A percentile compares a stretch with the other conserved stretches of the same genome.
These are phyloP conservation scores for Cerceris ruficornis DNA, from an alignment of 2,888 invertebrate species.

Conservation along the genomic window DNA sequence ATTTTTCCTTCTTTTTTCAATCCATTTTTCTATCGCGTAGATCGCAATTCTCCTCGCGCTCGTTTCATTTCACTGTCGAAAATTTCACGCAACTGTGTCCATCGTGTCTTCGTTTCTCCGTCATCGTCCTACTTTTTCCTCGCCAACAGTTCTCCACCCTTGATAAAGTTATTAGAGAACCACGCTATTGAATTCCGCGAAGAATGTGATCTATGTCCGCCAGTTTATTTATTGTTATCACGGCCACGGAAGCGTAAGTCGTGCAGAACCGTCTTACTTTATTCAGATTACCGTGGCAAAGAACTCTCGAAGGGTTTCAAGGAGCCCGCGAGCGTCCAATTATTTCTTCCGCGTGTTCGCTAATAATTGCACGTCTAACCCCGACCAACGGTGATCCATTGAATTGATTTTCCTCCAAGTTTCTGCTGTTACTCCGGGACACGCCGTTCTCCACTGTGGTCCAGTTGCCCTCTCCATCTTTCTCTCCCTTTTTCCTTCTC, in stretches of 20 bases:
- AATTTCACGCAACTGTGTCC: too few relatives aligned
- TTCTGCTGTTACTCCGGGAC: constrained; percentile 41
- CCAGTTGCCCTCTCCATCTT: constrained; percentile 2
- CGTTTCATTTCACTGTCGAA: too few relatives aligned
- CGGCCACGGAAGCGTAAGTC: constrained; percentile 8
- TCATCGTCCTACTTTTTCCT: too few relatives aligned
- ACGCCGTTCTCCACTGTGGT: constrained; percentile 33
- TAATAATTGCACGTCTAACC: constrained; percentile 53
- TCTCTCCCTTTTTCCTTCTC: not conserved
- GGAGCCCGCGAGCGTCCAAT: constrained; percentile 67
- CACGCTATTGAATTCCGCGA: not conserved
- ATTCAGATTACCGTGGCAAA: constrained; percentile 15
- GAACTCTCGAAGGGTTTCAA: constrained; percentile 39
- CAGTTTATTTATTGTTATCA: not conserved
- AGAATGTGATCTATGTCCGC: not conserved
- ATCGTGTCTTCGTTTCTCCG: too few relatives aligned
- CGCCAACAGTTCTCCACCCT: too few relatives aligned
- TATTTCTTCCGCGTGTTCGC: constrained; percentile 72
- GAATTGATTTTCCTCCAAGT: constrained; percentile 65
- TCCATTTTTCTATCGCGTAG: not conserved
- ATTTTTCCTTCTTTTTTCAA: not conserved
- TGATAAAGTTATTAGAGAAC: not conserved
- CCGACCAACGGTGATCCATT: constrained; percentile 56
- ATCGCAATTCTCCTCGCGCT: not conserved
- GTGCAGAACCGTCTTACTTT: constrained; percentile 23